Evolutionary conservation across 2,888 invertebrate genomes (phyloP).

Genomic region (Neuroscelio doddi): DNA sequence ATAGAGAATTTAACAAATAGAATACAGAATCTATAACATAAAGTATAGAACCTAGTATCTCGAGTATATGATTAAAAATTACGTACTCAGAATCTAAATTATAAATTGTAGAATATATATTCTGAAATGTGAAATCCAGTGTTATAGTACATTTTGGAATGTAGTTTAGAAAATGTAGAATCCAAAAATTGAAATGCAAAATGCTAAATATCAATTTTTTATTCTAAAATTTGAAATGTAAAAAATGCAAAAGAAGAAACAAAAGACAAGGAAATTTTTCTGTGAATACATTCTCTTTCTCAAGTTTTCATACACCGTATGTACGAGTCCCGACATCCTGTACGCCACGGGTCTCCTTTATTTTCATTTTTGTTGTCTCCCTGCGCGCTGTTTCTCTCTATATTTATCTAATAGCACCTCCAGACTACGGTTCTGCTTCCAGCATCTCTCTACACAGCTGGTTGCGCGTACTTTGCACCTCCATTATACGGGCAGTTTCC

Average conservation of each 20-base stretch:
- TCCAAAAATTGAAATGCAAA: too few relatives aligned
- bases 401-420: slow-evolving; percentile 68
- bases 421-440: slow-evolving; percentile 52
- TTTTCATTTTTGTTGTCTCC: slow-evolving; percentile 59
- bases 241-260: neutral
- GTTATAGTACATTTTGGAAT: too few relatives aligned
- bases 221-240: too few relatives aligned
- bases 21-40: too few relatives aligned
- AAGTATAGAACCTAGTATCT: too few relatives aligned
- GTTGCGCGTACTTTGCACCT: slow-evolving; percentile 68
- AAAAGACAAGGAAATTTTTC: slow-evolving; percentile 16
- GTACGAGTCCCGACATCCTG: slow-evolving; percentile 14
- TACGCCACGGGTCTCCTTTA: slow-evolving; percentile 52
- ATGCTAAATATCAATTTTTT: too few relatives aligned
- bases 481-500: slow-evolving; percentile 70
- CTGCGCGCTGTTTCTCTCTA: slow-evolving; percentile 60
- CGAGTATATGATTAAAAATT: too few relatives aligned
- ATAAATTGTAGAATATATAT: too few relatives aligned
- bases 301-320: slow-evolving; percentile 16
- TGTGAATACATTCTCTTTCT: slow-evolving; percentile 26
- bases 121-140: too few relatives aligned
- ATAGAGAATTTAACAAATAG: too few relatives aligned
- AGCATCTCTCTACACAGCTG: slow-evolving; percentile 54
- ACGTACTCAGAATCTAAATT: too few relatives aligned
- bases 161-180: too few relatives aligned